Conservation (phyloP, 2,113 vertebrate genomes). For the Oryzias javanicus region DNA sequence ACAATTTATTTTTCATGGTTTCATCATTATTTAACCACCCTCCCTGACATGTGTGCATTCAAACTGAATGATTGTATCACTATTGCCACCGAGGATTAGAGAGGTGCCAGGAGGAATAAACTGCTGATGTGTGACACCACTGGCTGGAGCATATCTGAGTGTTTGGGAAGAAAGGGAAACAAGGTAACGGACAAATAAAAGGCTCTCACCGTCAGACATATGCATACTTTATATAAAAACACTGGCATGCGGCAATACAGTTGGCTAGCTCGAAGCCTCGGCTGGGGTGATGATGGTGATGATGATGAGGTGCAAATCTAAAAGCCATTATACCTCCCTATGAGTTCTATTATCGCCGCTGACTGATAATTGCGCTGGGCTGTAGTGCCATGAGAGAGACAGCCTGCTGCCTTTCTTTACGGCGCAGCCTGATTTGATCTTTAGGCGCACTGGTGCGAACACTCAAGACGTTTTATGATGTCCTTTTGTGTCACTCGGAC, state of each 20-base stretch:
- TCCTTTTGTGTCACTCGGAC: slow-evolving; percentile 65
- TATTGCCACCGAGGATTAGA: slow-evolving; percentile 28
- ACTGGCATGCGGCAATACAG: slow-evolving; percentile 34
- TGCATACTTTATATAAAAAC: slow-evolving; percentile 12
- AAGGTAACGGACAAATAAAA: slow-evolving; percentile 9
- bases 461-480: slow-evolving; percentile 53
- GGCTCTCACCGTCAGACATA: background rate
- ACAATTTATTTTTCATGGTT: slow-evolving; percentile 53
- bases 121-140: slow-evolving; percentile 6
- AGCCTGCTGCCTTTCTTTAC: slow-evolving; percentile 50
- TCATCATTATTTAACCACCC: slow-evolving; percentile 39
- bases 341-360: slow-evolving; percentile 65
- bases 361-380: slow-evolving; percentile 68
- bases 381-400: slow-evolving; percentile 46
- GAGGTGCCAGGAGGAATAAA: slow-evolving; percentile 20
- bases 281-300: slow-evolving; percentile 39
- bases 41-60: slow-evolving; percentile 31
- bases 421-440: slow-evolving; percentile 57
- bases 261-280: slow-evolving; percentile 24
- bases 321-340: slow-evolving; percentile 67
- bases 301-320: slow-evolving; percentile 73
- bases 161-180: slow-evolving; percentile 2
- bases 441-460: slow-evolving; percentile 56
- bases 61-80: slow-evolving; percentile 39
- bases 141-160: slow-evolving; percentile 12